Conservation (phyloP, 2,888 invertebrate genomes). For the Epinotia bilunana region DNA sequence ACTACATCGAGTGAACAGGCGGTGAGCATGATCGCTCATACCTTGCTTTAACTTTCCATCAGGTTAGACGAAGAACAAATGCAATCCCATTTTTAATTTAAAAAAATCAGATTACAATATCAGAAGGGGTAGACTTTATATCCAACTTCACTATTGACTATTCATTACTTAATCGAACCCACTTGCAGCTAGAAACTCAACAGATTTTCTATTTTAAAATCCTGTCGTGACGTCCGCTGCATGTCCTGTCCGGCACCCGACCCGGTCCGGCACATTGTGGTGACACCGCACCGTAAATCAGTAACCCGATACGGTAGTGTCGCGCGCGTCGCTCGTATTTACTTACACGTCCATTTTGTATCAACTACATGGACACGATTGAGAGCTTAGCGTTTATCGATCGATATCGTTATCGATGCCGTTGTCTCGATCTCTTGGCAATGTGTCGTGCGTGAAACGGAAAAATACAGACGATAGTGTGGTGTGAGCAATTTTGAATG, state of each 20-base stretch:
- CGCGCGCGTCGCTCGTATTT: constrained; percentile 56
- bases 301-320: constrained; percentile 64
- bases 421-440: not conserved
- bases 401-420: constrained; percentile 11
- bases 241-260: constrained; percentile 2
- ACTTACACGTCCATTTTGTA: constrained; percentile 56
- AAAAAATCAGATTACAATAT: no score
- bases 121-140: no score
- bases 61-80: no score
- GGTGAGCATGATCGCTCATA: no score
- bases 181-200: not conserved
- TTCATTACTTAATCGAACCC: not conserved
- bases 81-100: no score
- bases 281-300: constrained; percentile 55
- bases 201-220: not conserved
- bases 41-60: no score
- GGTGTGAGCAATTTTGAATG: not conserved
- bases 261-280: constrained; percentile 32
- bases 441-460: not conserved
- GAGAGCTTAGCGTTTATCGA: constrained; percentile 47
- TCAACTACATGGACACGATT: constrained; percentile 50
- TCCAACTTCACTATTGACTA: no score
- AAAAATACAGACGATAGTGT: not conserved
- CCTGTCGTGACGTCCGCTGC: constrained; percentile 8
- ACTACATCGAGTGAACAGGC: no score